Base-by-base conservation (phyloP, 64 coral and sea anemone genomes). In the Acropora yongei region DNA sequence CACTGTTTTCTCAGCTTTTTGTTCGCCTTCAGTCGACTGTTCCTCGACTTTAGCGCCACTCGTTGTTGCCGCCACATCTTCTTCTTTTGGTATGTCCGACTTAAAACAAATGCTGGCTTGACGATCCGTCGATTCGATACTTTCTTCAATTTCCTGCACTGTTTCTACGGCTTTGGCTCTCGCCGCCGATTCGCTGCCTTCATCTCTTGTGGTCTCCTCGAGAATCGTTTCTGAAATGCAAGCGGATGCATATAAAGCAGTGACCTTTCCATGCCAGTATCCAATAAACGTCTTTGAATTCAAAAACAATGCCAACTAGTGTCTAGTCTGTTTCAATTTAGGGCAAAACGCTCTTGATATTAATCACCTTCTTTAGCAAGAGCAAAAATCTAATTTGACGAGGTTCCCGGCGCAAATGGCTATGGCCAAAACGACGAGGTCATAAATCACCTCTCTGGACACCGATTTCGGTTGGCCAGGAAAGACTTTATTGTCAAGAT, bases 21-120 rank as follows among this genome's bases (percentile, higher is more conserved):
- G 78, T n/a, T 74, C 77, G 79, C 4, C 84, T 50, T 49, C 82
- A 44, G 13, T 18, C 50, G 86, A 83, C 8, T 43, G 76, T 42
- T 67, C 44, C 17, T 58, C 88, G 10, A 5, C 51, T 67, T 61
- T 51, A 6, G 19, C 74, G 1, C 63, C 80, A 14, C 17, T 58
- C 44, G 55, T 19, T 40, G 6, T 91, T 74, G 68, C 44, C 51
- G 75, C 49, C 4, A n/a, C 41, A 45, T 16, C 74, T n/a, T 43
- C 42, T 45, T n/a, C 47, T 66, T 49, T 48, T 46, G 48, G 6
- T 63, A 12, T 57, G 30, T 49, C 63, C 57, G 16, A 19, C 8
- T 74, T 19, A 13, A 19, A 41, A 30, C 30, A 30, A 11, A 20
- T 47, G 7, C 50, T 46, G 7, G 41, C 80, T 41, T 49, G 46